Conservation (phyloP, 1,140 invertebrate genomes). For the Atta cephalotes region DNA sequence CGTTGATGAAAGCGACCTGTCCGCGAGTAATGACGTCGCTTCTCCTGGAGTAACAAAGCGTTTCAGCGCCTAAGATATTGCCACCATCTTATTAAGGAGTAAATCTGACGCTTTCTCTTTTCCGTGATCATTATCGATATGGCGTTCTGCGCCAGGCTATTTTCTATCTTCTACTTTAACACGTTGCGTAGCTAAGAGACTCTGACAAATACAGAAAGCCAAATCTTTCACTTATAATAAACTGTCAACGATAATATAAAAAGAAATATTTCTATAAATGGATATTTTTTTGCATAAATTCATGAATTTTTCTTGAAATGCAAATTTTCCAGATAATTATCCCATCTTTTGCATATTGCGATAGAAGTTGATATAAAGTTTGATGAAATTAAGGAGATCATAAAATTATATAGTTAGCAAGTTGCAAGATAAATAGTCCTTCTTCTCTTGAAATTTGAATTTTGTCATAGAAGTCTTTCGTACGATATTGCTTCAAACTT, state of each 20-base stretch:
- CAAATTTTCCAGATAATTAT: background rate
- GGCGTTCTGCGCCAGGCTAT: slow-evolving; percentile 21
- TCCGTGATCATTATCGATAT: slow-evolving; percentile 65
- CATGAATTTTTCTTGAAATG: background rate
- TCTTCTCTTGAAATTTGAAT: slow-evolving; percentile 17
- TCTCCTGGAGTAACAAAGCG: slow-evolving; percentile 69
- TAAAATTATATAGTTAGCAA: slow-evolving; percentile 7
- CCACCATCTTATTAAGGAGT: slow-evolving; percentile 72
- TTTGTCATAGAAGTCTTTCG: background rate
- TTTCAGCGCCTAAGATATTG: slow-evolving; percentile 65
- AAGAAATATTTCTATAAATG: background rate
- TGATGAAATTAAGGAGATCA: background rate
- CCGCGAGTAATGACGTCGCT: slow-evolving; percentile 62
- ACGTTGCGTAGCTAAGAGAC: background rate
- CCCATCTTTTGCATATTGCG: background rate
- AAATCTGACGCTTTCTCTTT: slow-evolving; percentile 66
- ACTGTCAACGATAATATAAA: background rate
- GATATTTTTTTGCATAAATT: background rate
- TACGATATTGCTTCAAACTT: slow-evolving; percentile 13
- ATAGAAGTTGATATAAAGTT: background rate
- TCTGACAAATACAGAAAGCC: background rate
- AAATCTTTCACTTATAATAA: slow-evolving; percentile 9
- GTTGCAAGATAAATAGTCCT: background rate
- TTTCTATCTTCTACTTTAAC: slow-evolving; percentile 17
- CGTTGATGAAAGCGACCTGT: slow-evolving; percentile 68